A percentile compares a stretch with the other conserved stretches of the same genome.
phyloP scores from a whole-genome alignment of 2,888 invertebrate genomes.

The Netelia virgata region DNA sequence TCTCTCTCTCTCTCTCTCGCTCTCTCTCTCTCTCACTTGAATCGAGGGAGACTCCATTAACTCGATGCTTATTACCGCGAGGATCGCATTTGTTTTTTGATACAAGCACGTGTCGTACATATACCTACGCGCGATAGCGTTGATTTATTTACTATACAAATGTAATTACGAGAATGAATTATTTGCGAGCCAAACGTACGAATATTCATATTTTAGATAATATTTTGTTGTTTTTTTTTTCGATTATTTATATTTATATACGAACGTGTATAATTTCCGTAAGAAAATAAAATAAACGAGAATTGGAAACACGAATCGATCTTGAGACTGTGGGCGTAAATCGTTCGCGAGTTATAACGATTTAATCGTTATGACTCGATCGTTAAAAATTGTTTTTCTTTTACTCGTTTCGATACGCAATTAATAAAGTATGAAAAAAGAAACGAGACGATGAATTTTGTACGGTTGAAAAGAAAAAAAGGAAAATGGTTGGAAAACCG shows the following conservation, averaged over 20 bases:
- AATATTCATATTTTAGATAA: too few relatives aligned
- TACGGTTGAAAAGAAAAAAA: slow-evolving; percentile 17
- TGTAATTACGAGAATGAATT: too few relatives aligned
- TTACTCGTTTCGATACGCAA: background rate
- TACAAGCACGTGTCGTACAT: background rate
- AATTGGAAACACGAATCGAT: too few relatives aligned
- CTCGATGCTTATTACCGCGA: slow-evolving; percentile 72
- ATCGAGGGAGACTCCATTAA: slow-evolving; percentile 67
- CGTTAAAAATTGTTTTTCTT: background rate
- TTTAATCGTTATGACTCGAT: background rate
- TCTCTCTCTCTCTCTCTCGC: slow-evolving; percentile 68
- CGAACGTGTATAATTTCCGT: background rate
- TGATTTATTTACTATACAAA: too few relatives aligned
- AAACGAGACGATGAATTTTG: slow-evolving; percentile 16
- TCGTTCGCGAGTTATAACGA: background rate
- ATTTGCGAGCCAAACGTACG: too few relatives aligned
- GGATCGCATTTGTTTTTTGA: slow-evolving; percentile 75
- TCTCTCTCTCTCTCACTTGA: slow-evolving; percentile 10
- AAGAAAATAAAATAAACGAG: too few relatives aligned
- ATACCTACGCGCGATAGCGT: slow-evolving; percentile 17
- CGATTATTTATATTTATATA: slow-evolving; percentile 10
- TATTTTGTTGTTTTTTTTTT: too few relatives aligned
- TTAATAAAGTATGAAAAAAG: background rate
- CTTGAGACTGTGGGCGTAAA: background rate
- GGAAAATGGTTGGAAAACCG: background rate